Conservation (phyloP, 2,888 invertebrate species). For the Mayetiola destructor region DNA sequence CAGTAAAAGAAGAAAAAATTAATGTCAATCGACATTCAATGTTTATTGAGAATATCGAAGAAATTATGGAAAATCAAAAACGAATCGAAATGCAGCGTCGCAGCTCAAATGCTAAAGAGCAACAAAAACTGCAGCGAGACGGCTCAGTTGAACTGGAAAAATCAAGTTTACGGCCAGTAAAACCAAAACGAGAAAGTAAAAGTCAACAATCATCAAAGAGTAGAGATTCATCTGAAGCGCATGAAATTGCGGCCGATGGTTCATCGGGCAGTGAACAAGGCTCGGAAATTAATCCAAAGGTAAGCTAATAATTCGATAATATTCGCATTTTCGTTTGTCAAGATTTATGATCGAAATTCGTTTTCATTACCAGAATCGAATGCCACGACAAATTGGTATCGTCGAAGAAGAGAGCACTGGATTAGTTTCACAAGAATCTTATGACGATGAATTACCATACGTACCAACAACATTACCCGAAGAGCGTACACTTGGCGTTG, state of each 20-base stretch:
- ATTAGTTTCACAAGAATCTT: slow-evolving; percentile 67
- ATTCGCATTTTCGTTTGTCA: neutral
- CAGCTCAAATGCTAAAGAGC: neutral
- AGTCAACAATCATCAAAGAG: neutral
- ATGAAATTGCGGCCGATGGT: slow-evolving; percentile 31
- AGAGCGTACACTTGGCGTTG: slow-evolving; percentile 66
- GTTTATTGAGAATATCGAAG: slow-evolving; percentile 33
- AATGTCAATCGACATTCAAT: slow-evolving; percentile 29
- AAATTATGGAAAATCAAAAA: slow-evolving; percentile 18
- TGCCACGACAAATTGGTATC: slow-evolving; percentile 40
- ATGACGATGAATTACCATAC: slow-evolving; percentile 75
- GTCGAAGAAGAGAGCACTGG: slow-evolving; percentile 56
- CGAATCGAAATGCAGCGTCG: neutral
- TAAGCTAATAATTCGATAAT: no score
- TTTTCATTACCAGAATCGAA: slow-evolving; percentile 22
- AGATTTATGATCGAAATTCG: slow-evolving; percentile 20
- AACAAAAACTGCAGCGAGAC: slow-evolving; percentile 2
- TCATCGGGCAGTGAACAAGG: slow-evolving; percentile 61
- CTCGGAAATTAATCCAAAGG: slow-evolving; percentile 41
- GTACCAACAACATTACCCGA: slow-evolving; percentile 79
- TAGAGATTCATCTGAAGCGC: slow-evolving; percentile 29
- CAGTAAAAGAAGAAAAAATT: slow-evolving; percentile 16
- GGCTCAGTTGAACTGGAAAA: slow-evolving; percentile 16
- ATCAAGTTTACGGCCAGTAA: slow-evolving; percentile 7
- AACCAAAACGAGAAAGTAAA: slow-evolving; percentile 13